These are phyloP conservation scores for Echinops telfairi DNA, from an alignment of 2,113 vertebrate genomes.

Conservation along the genomic window DNA sequence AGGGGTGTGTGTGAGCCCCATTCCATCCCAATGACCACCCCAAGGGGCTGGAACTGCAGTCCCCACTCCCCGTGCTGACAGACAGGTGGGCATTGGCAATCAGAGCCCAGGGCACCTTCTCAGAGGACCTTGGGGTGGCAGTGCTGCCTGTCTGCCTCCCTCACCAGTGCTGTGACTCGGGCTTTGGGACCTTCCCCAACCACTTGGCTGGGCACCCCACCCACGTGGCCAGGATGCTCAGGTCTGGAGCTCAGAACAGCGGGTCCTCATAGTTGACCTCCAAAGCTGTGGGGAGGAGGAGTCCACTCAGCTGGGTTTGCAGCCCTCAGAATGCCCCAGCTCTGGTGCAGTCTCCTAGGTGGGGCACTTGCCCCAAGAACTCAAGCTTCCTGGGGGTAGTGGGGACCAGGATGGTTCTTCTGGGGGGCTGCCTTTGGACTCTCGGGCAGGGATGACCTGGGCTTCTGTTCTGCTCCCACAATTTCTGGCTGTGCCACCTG, in stretches of 20 bases:
- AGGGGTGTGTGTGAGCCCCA: neutral
- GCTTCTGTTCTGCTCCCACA: rapidly evolving
- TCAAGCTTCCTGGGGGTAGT: neutral
- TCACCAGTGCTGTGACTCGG: neutral
- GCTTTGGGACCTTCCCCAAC: too few species aligned
- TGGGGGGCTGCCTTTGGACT: neutral
- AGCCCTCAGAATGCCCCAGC: too few species aligned
- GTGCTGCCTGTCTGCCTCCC: neutral
- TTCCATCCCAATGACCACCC: rapidly evolving
- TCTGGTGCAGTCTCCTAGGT: neutral
- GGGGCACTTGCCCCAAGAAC: neutral
- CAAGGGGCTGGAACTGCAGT: rapidly evolving
- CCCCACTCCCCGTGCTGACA: rapidly evolving
- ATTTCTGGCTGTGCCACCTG: too few species aligned
- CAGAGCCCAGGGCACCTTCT: rapidly evolving
- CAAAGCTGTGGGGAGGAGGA: neutral
- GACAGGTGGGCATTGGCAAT: neutral
- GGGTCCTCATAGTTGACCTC: neutral
- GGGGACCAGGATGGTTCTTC: rapidly evolving
- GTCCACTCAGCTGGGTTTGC: neutral
- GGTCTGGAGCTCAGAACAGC: neutral
- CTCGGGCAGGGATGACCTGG: too few species aligned
- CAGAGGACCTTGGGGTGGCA: rapidly evolving
- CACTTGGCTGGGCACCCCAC: neutral
- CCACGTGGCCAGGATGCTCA: neutral